phyloP scores from a whole-genome alignment of 2,113 vertebrate genomes.

The Silurus meridionalis region DNA sequence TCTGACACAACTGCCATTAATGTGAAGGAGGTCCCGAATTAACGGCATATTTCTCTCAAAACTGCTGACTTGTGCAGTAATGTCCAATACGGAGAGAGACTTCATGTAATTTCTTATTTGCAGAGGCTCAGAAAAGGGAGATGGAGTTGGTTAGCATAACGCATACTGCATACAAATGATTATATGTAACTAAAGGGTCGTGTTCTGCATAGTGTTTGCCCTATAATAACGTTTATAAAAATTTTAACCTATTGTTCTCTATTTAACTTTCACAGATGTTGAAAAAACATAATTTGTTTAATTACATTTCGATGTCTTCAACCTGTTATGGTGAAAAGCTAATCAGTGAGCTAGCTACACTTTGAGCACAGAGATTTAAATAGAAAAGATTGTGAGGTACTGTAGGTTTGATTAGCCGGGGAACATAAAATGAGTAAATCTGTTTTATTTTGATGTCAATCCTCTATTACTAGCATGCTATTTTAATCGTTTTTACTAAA shows the following conservation, averaged over 20 bases:
- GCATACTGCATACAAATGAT: not conserved
- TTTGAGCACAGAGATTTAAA: not conserved
- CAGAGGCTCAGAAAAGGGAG: not conserved
- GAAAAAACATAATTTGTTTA: not conserved
- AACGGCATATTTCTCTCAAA: conserved; percentile 14
- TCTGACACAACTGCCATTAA: not conserved
- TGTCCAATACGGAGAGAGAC: not conserved
- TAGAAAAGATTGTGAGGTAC: not conserved
- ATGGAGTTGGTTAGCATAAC: not conserved
- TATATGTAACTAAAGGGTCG: not conserved
- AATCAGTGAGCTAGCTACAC: not conserved
- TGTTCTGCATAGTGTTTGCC: not conserved
- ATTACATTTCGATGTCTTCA: not conserved
- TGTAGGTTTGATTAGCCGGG: not conserved
- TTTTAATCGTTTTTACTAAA: not conserved
- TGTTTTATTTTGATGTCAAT: not conserved
- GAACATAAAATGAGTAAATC: not conserved
- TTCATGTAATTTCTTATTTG: conserved; percentile 6
- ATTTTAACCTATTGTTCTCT: no score
- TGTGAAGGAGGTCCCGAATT: conserved; percentile 8
- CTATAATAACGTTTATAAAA: not conserved
- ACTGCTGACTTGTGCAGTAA: conserved; percentile 17
- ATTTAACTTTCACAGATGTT: not conserved
- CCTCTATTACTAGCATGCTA: not conserved
- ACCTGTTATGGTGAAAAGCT: not conserved